Base-by-base conservation (phyloP, 2,797 vertebrate genomes). In the Lycodopsis pacificus region DNA sequence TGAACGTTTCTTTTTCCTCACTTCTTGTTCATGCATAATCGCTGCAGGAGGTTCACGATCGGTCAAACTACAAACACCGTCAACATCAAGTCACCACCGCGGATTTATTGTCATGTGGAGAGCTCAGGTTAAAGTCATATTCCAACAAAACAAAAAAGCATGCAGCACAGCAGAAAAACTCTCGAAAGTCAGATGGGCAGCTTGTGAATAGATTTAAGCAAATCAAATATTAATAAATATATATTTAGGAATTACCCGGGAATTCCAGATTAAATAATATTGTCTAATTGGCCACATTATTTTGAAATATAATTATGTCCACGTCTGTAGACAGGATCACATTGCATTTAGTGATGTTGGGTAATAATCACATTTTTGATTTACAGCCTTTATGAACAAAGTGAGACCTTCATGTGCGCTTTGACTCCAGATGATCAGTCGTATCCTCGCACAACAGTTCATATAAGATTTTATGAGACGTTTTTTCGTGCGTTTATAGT, bases 11-110 rank as follows among this genome's bases (percentile, higher is more conserved):
- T 56, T 0, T 48, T 73, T 80, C 64, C 76, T 65, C 49, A 19
- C 38, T 73, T 74, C 61, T 36, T 76, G 71, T 72, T 65, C 49
- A 42, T 49, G 15, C 40, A 15, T 56, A 20, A 34, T 66, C 15
- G 73, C 68, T 66, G 68, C 73, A 22, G 53, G 58, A 81, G 34
- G 72, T 72, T 80, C 25, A 58, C 0, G 14, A 79, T 32, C 30
- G 5, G 59, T 77, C 81, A 36, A 65, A 67, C 76, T 30, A 38
- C 62, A 73, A 80, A 86, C 76, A 4, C 58, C 36, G 61, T 76
- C 30, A 5, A 32, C 30, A 5, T 32, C 30, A 32, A 32, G 30
- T 32, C 30, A 5, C 30, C 66, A 1, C 10, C 7, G 0, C 49
- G 4, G n/a, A 4, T 70, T 83, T 77, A 51, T 48, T 17, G 30